Base-by-base conservation (phyloP, 1,140 invertebrate species). In the Tribolium madens region DNA sequence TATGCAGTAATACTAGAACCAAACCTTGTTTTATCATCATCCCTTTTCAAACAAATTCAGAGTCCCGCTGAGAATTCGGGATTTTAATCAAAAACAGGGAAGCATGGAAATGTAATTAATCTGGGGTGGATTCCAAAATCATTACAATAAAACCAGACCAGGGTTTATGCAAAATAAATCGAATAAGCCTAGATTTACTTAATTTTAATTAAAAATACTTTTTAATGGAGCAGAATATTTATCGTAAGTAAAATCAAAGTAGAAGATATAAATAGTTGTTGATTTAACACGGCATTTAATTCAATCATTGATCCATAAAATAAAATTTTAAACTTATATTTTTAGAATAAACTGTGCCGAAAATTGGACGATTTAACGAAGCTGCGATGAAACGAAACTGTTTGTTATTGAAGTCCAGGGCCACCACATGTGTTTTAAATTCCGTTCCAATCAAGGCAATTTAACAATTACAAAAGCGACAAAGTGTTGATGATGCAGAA, bases 381-480 rank as follows among this genome's bases (percentile, higher is more conserved):
- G 57, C 57, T 64, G 57, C 57, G 57, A 64, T 64, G 57, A 64
- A 64, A 64, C 26, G 26, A 64, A 64, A 64, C 57, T 33, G 57
- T 68, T 68, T 47, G 36, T 57, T 74, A 64, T 60, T 75, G 50
- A 50, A 64, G 52, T 18, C 36, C 53, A 64, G 73, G 53, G 50
- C 53, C 73, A 52, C 71, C 15, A 46, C 50, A 46, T 46, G 52
- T 64, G 60, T 33, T 71, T 50, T 36, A 46, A 47, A 48, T 77
- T 77, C 76, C 18, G 18, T 47, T 15, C 53, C 53, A 73, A 73
- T 77, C 70, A 47, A 77, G 36, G 57, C 76, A 57, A 76, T 73
- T 73, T 69, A 68, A 50, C 53, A 73, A 73, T 64, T 71, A 50
- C 57, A 46, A 12, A 68, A 64, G 73, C 52, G 47, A 71, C 31